Evolutionary conservation across 2,113 vertebrate genomes (phyloP).

Genomic region (Myotis brandtii): DNA sequence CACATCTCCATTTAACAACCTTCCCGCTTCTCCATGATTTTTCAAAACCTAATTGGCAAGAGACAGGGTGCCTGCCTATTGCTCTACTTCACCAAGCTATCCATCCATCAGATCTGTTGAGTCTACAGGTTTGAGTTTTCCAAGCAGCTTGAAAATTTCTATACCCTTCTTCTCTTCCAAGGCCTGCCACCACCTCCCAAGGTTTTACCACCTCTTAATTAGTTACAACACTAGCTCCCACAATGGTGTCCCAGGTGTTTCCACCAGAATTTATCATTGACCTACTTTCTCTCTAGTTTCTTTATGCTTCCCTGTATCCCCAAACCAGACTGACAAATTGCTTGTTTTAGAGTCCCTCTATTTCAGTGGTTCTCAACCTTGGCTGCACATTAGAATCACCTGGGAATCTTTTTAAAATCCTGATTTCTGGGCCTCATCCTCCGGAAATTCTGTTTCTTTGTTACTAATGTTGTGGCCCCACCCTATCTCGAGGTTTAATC

Average conservation of each 20-base stretch:
- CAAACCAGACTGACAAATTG: slow-evolving; percentile 52
- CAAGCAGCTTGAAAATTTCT: neutral
- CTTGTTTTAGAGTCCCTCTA: slow-evolving; percentile 64
- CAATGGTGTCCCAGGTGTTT: slow-evolving; percentile 44
- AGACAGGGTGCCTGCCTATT: neutral
- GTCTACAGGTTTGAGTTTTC: slow-evolving; percentile 8
- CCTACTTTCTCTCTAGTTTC: slow-evolving; percentile 68
- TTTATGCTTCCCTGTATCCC: slow-evolving; percentile 51
- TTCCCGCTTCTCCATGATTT: neutral
- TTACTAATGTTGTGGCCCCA: too few species aligned
- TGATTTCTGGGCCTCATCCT: too few species aligned
- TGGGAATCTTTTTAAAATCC: too few species aligned
- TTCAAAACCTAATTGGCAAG: slow-evolving; percentile 15
- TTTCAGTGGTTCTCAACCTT: neutral
- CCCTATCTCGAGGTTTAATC: slow-evolving; percentile 9
- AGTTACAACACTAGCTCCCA: neutral
- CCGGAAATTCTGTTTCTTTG: too few species aligned
- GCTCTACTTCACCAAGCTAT: neutral
- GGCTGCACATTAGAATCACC: too few species aligned
- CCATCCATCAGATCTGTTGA: slow-evolving; percentile 6
- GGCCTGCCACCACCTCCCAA: neutral
- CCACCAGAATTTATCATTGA: slow-evolving; percentile 40
- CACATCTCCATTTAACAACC: neutral
- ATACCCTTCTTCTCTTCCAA: neutral
- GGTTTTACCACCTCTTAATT: slow-evolving; percentile 43